Conservation (phyloP, 2,113 vertebrate genomes). For the Coptodon bakossiorum region DNA sequence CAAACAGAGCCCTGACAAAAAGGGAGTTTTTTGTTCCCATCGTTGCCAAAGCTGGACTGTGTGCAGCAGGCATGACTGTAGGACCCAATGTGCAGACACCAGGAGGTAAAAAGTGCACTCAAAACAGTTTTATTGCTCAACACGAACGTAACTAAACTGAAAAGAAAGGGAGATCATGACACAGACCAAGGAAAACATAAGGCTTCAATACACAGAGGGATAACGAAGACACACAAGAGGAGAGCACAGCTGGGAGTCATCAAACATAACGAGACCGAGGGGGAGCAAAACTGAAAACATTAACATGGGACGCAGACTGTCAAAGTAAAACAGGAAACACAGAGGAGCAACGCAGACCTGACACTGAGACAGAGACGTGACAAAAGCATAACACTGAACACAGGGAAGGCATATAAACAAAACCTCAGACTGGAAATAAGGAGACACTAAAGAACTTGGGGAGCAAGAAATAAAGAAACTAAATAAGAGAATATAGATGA, state of each 20-base stretch:
- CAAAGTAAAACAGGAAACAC: not conserved
- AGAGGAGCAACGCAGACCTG: accelerated
- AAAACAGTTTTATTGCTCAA: not conserved
- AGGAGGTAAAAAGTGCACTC: not conserved
- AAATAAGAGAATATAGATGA: not conserved
- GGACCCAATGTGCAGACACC: not conserved
- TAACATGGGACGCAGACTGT: not conserved
- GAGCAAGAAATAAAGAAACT: not conserved
- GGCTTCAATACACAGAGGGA: not conserved
- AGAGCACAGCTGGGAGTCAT: not conserved
- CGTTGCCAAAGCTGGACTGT: not conserved
- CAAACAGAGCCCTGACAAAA: not conserved
- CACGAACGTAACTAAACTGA: not conserved
- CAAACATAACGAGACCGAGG: not conserved
- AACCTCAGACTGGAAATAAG: not conserved
- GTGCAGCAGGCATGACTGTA: not conserved
- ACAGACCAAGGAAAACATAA: not conserved
- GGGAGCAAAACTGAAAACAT: not conserved
- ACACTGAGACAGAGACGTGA: not conserved
- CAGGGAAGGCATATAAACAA: not conserved
- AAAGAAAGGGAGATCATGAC: not conserved
- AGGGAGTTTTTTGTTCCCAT: not conserved
- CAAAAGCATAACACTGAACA: not conserved
- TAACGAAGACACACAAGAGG: not conserved
- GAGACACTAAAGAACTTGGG: not conserved